A percentile compares a stretch with the other conserved stretches of the same genome.
These are phyloP conservation scores for Mantis religiosa DNA, from an alignment of 2,888 invertebrate species.

Conservation along the genomic window DNA sequence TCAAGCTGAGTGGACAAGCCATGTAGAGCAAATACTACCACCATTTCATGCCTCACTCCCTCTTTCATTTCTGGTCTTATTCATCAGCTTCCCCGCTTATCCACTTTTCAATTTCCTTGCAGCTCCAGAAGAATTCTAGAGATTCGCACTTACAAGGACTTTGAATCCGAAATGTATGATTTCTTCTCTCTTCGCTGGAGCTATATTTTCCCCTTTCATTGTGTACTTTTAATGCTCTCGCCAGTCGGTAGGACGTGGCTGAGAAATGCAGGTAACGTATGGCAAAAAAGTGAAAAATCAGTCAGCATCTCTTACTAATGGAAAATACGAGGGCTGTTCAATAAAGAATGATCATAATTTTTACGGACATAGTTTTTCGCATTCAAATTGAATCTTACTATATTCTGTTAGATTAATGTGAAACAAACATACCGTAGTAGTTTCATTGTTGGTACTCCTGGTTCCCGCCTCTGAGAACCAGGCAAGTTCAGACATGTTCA, in stretches of 20 bases:
- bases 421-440: too few species aligned
- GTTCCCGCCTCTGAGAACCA: too few species aligned
- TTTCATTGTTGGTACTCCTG: too few species aligned
- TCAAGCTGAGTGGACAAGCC: not conserved
- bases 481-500: too few species aligned
- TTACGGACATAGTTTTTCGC: too few species aligned
- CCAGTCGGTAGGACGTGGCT: not conserved
- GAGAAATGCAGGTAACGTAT: not conserved
- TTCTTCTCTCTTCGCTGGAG: not conserved
- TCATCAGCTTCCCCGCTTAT: not conserved
- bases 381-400: too few species aligned
- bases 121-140: not conserved
- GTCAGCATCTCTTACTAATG: too few species aligned
- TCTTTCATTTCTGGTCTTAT: not conserved
- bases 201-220: not conserved
- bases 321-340: too few species aligned
- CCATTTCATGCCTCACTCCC: not conserved
- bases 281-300: not conserved
- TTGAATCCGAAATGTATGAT: not conserved
- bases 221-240: not conserved
- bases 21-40: not conserved
- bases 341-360: too few species aligned
- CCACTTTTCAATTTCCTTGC: not conserved
- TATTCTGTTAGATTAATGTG: too few species aligned
- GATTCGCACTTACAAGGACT: not conserved